Percentiles rank a stretch among this genome's conserved stretches.
Conservation (phyloP, 1,140 invertebrate species). For the Pollicipes pollicipes region DNA sequence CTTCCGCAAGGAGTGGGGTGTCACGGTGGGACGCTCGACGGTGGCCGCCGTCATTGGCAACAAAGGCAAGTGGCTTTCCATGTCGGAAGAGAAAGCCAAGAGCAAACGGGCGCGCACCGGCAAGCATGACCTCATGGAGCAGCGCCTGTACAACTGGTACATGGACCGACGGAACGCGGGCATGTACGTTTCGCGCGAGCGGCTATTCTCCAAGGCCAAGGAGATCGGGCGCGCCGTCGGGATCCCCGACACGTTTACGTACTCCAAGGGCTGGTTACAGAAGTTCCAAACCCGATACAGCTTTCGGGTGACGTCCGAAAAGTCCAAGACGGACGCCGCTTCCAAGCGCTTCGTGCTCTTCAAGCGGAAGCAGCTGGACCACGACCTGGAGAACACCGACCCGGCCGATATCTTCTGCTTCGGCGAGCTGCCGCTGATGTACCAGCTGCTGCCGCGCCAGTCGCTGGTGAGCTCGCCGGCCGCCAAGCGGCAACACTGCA, state of each 20-base stretch:
- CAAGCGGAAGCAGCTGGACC: not conserved
- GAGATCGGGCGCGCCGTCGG: not conserved
- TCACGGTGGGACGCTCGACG: not conserved
- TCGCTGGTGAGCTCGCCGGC: not conserved
- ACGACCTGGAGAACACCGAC: not conserved
- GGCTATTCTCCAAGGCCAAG: not conserved
- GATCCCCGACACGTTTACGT: not conserved
- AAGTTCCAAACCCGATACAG: not conserved
- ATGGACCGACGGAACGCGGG: not conserved
- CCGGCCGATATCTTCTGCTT: not conserved
- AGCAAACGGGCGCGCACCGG: not conserved
- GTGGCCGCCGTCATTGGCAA: not conserved
- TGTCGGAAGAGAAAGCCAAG: not conserved
- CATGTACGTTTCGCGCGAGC: not conserved
- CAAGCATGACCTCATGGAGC: not conserved
- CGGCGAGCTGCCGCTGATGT: not conserved
- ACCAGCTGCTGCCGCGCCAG: not conserved
- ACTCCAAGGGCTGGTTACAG: not conserved
- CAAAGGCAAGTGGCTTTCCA: not conserved
- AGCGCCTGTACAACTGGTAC: not conserved
- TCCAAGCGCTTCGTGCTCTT: not conserved
- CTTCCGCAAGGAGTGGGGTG: not conserved
- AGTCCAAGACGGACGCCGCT: not conserved
- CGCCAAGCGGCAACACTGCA: no score
- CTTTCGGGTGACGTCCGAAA: not conserved